These are phyloP conservation scores for Hippocampus abdominalis DNA, from an alignment of 2,113 vertebrate genomes.

Conservation along the genomic window DNA sequence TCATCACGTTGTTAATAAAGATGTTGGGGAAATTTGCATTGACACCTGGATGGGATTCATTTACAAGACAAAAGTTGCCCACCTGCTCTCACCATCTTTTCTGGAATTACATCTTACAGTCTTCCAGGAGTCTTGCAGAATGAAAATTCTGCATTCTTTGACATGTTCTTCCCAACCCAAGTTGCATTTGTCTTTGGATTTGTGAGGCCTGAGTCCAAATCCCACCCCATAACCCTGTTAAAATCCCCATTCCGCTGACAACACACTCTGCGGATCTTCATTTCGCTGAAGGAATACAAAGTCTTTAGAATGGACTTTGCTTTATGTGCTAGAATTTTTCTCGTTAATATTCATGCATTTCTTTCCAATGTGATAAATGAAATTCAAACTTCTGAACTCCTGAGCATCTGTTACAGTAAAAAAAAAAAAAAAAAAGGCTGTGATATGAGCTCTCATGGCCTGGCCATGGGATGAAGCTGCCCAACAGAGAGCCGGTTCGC, in stretches of 20 bases:
- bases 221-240: constrained; percentile 29
- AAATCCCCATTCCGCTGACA: constrained; percentile 25
- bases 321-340: background rate
- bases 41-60: background rate
- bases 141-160: background rate
- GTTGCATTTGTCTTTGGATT: constrained; percentile 23
- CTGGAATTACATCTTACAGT: background rate
- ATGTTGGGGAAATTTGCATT: constrained; percentile 25
- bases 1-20: constrained; percentile 25
- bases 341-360: background rate
- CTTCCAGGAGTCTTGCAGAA: background rate
- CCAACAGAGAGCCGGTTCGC: background rate
- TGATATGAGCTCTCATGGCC: background rate
- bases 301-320: too few species aligned
- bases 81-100: background rate
- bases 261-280: constrained; percentile 8
- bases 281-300: background rate
- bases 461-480: background rate
- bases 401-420: too few species aligned
- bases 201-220: constrained; percentile 34
- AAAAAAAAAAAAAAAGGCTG: too few species aligned
- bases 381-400: background rate
- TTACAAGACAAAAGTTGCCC: background rate
- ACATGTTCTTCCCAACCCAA: constrained; percentile 3
- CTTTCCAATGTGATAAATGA: background rate